Evolutionary conservation across 1,140 invertebrate genomes (phyloP).

Genomic region (Caenorhabditis latens): DNA sequence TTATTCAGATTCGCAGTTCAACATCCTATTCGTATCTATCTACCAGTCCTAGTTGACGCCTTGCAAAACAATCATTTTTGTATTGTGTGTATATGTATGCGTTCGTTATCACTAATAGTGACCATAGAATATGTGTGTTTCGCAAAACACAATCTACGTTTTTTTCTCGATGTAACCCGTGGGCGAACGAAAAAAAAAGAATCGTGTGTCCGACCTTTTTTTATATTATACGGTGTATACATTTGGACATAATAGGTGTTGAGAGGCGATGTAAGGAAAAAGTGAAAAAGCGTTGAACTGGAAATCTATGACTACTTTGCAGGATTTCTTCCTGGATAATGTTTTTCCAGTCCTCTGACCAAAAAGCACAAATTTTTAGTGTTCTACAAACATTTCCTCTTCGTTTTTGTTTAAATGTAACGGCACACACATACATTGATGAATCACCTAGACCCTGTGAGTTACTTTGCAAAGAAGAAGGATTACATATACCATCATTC

Average conservation of each 20-base stretch:
- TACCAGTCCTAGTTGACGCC: background rate
- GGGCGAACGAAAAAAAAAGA: background rate
- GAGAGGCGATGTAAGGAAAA: background rate
- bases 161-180: background rate
- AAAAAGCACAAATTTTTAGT: background rate
- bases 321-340: background rate
- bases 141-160: conserved; percentile 4
- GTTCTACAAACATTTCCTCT: background rate
- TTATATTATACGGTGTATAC: background rate
- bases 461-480: conserved; percentile 10
- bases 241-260: background rate
- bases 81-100: background rate
- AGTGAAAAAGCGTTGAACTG: background rate
- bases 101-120: conserved; percentile 19
- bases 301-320: background rate
- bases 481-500: no score
- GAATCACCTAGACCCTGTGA: conserved; percentile 3
- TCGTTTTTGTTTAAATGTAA: conserved; percentile 15
- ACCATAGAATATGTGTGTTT: conserved; percentile 12
- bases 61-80: conserved; percentile 21
- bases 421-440: background rate
- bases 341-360: background rate
- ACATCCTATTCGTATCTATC: background rate
- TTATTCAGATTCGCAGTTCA: background rate
- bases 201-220: background rate